These are phyloP conservation scores for Lycophotia porphyrea DNA, from an alignment of 2,888 invertebrate species.

Conservation along the genomic window DNA sequence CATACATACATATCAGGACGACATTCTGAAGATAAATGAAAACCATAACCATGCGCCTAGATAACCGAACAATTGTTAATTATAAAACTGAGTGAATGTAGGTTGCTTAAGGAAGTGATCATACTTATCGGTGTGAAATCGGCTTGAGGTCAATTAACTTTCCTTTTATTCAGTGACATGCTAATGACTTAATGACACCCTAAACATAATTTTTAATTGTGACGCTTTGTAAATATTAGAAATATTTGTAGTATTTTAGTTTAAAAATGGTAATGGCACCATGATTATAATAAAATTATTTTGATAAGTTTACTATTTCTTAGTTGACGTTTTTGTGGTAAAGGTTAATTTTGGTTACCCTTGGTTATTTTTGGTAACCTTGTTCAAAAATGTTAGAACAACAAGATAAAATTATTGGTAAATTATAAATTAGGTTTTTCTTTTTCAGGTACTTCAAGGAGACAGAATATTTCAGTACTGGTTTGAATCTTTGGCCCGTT, in stretches of 20 bases:
- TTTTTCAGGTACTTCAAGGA: not conserved
- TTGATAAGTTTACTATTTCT: not conserved
- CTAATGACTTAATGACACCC: too few species aligned
- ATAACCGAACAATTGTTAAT: not conserved
- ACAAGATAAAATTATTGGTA: too few species aligned
- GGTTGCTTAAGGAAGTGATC: not conserved
- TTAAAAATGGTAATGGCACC: not conserved
- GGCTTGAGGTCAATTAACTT: too few species aligned
- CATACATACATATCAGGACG: slow-evolving; percentile 34
- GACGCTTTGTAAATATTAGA: too few species aligned
- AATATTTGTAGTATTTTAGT: not conserved
- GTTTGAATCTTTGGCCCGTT: not conserved
- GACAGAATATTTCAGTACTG: not conserved
- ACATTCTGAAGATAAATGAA: slow-evolving; percentile 30
- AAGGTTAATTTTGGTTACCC: too few species aligned
- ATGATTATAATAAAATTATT: not conserved
- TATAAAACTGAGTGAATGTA: not conserved
- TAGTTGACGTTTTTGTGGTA: too few species aligned
- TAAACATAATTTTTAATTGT: not conserved
- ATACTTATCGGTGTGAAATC: not conserved
- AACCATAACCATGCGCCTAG: slow-evolving; percentile 31
- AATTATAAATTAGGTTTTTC: not conserved
- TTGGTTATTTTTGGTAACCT: too few species aligned
- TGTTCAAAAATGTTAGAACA: too few species aligned
- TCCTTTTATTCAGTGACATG: too few species aligned